Conservation (phyloP, 2,888 invertebrate genomes). For the Cheilosia grossa region DNA sequence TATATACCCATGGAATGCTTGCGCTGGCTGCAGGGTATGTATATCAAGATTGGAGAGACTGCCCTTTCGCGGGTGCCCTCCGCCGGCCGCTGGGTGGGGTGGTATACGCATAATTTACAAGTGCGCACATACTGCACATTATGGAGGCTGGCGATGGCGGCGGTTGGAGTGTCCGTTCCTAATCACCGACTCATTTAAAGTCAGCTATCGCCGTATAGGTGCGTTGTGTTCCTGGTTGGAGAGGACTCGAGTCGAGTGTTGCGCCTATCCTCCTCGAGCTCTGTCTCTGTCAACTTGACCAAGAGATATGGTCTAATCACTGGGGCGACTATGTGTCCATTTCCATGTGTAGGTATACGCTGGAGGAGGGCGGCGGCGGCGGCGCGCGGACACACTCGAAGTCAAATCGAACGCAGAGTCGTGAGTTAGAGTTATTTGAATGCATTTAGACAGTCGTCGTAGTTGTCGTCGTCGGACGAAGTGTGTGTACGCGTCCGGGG, state of each 20-base stretch:
- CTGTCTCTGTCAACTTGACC: slow-evolving; percentile 73
- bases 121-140: slow-evolving; percentile 21
- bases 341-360: slow-evolving; percentile 18
- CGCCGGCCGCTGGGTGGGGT: neutral
- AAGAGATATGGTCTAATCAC: slow-evolving; percentile 74
- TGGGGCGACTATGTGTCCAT: slow-evolving; percentile 54
- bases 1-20: slow-evolving; percentile 24
- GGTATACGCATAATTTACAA: slow-evolving; percentile 69
- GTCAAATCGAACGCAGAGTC: slow-evolving; percentile 75
- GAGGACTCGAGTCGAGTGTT: slow-evolving; percentile 4
- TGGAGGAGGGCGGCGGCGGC: neutral
- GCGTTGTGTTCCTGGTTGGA: slow-evolving; percentile 62
- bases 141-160: slow-evolving; percentile 3
- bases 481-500: slow-evolving; percentile 68
- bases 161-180: slow-evolving; percentile 40
- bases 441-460: slow-evolving; percentile 69
- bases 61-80: slow-evolving; percentile 39
- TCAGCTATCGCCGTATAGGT: slow-evolving; percentile 22
- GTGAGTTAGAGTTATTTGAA: slow-evolving; percentile 74
- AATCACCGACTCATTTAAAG: slow-evolving; percentile 67
- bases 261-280: slow-evolving; percentile 33
- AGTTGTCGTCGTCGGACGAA: slow-evolving; percentile 42
- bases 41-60: slow-evolving; percentile 55
- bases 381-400: slow-evolving; percentile 33
- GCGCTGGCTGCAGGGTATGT: neutral